Base-by-base conservation (phyloP, 2,888 invertebrate genomes). In the Aethes cnicana region DNA sequence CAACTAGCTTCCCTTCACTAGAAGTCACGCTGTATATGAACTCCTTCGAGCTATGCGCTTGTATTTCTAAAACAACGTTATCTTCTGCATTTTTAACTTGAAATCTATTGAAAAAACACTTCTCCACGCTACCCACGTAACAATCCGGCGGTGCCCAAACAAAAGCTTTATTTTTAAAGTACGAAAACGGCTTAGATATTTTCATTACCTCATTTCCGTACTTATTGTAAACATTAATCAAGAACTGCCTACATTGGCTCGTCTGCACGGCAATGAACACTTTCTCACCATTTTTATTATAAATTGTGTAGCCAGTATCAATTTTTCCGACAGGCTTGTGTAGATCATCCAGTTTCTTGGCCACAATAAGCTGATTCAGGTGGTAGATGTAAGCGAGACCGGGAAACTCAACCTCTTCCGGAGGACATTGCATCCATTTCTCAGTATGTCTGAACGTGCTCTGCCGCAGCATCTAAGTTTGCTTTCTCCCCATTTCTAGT, bases 381-480 rank as follows among this genome's bases (percentile, higher is more conserved):
- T 74, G 59, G 7, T 47, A 62, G 23, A 84, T 53, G 55, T 74
- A 82, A 0, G 80, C 77, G 5, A 84, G 61, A 0, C 80, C 77
- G 6, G 84, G 84, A 32, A 61, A 64, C 4, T 67, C 61, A 1
- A 54, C 62, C 1, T 64, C 47, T 4, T 58, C 47, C 16, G 61
- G 58, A 1, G 84, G 84, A 54, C 81, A 81, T n/a, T 68, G 37
- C 84, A 84, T 84, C 83, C 84, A 81, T 62, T 63, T 55, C 46
- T 53, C 57, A 14, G 14, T 14, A 2, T 39, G 12, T 9, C n/a
- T n/a, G n/a, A n/a, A n/a, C n/a, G n/a, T n/a, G n/a, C n/a, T n/a
- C n/a, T n/a, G n/a, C n/a, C n/a, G n/a, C n/a, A n/a, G n/a, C n/a
- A n/a, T n/a, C n/a, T n/a, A n/a, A n/a, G n/a, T n/a, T n/a, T n/a